Conservation (phyloP, 92 coral and sea anemone species). For the Scolanthus callimorphus region DNA sequence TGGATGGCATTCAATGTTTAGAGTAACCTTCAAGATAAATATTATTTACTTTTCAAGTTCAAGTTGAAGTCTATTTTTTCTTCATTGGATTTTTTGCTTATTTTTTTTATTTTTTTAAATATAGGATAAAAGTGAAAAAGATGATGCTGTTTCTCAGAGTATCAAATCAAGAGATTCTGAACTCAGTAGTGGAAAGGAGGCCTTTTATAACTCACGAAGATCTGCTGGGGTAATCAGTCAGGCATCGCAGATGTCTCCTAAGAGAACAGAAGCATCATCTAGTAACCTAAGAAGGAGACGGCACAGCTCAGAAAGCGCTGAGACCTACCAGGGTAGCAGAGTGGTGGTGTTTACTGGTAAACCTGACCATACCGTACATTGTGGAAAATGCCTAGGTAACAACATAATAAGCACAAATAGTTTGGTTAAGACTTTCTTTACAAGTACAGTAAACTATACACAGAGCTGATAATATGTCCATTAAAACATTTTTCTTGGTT, state of each 20-base stretch:
- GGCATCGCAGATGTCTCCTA: conserved; percentile 21
- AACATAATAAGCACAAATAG: too few relatives aligned
- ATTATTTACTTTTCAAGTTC: too few relatives aligned
- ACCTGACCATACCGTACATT: conserved; percentile 78
- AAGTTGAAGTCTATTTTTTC: too few relatives aligned
- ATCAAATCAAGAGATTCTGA: conserved; percentile 39
- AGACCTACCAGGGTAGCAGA: conserved; percentile 60
- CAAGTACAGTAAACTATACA: too few relatives aligned
- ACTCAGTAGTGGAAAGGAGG: conserved; percentile 43
- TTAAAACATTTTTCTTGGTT: too few relatives aligned
- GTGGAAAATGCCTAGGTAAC: conserved; percentile 92
- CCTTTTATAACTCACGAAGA: conserved; percentile 25
- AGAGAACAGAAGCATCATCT: conserved; percentile 36
- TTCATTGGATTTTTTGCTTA: too few relatives aligned
- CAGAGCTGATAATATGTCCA: too few relatives aligned
- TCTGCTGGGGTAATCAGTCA: conserved; percentile 10
- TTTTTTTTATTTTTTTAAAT: too few relatives aligned
- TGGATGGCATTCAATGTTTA: too few relatives aligned
- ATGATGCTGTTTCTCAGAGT: conserved; percentile 35
- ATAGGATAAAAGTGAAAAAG: conserved; percentile 60
- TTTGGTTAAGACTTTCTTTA: too few relatives aligned
- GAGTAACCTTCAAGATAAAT: too few relatives aligned
- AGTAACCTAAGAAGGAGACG: conserved; percentile 35
- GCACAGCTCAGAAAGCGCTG: conserved; percentile 64
- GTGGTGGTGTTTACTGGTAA: conserved; percentile 60